These are phyloP conservation scores for Noctua pronuba DNA, from an alignment of 2,888 invertebrate genomes.

Conservation along the genomic window DNA sequence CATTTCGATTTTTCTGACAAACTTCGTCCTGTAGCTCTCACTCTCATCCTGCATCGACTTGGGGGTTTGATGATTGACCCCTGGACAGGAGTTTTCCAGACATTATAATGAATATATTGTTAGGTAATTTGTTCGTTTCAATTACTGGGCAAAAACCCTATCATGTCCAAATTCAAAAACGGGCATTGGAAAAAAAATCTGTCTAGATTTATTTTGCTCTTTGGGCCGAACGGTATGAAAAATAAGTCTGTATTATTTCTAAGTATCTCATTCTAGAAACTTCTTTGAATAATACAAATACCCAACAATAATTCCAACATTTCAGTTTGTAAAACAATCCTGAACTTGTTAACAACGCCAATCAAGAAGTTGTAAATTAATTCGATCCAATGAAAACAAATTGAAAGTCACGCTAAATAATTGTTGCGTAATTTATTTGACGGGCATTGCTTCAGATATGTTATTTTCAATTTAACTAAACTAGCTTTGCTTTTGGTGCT, in stretches of 20 bases:
- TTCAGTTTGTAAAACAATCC: constrained; percentile 6
- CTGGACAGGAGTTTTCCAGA: neutral
- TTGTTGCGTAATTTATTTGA: constrained; percentile 9
- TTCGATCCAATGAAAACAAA: constrained; percentile 48
- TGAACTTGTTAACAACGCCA: constrained; percentile 29
- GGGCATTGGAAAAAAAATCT: neutral
- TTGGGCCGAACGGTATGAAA: neutral
- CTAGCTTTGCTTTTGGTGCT: neutral
- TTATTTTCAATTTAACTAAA: neutral
- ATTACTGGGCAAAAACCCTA: neutral
- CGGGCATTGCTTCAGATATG: neutral
- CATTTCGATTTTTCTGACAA: neutral
- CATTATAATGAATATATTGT: neutral
- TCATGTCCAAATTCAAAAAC: neutral
- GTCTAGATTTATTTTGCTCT: neutral
- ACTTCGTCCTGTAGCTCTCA: neutral
- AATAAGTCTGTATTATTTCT: neutral
- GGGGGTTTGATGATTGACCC: neutral
- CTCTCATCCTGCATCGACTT: neutral
- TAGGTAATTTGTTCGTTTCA: neutral
- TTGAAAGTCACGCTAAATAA: constrained; percentile 9
- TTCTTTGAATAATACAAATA: neutral
- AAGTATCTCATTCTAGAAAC: constrained; percentile 2
- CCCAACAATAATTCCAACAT: constrained; percentile 1
- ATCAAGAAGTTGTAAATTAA: constrained; percentile 62